Conservation (phyloP, 2,797 vertebrate genomes). For the Chloroceryle inda region DNA sequence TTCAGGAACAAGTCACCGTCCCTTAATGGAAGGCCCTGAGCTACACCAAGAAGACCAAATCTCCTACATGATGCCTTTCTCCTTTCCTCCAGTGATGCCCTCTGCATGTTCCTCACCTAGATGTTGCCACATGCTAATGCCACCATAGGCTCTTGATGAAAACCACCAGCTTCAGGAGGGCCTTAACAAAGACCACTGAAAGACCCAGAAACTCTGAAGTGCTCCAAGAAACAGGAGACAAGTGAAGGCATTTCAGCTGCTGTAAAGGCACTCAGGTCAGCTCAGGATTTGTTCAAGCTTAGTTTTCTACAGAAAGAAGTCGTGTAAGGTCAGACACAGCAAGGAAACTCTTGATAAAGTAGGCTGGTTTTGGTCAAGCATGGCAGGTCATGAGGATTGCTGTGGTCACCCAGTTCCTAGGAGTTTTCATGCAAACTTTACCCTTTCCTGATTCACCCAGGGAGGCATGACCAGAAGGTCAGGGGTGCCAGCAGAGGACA, state of each 20-base stretch:
- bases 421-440: background rate
- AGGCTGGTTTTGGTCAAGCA: background rate
- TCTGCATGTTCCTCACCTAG: background rate
- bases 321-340: accelerated
- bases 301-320: background rate
- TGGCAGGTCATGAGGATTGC: background rate
- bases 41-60: background rate
- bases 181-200: background rate
- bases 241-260: background rate
- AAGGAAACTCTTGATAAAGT: background rate
- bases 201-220: background rate
- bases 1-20: background rate
- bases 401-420: background rate
- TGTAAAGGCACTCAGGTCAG: background rate
- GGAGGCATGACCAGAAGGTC: background rate
- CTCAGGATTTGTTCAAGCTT: background rate
- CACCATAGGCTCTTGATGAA: background rate
- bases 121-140: background rate
- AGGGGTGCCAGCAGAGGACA: background rate
- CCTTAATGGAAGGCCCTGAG: background rate
- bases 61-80: background rate
- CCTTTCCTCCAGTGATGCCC: background rate
- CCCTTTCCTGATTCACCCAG: background rate
- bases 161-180: background rate
- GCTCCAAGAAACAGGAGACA: background rate